Evolutionary conservation across 2,888 invertebrate species (phyloP).

Genomic region (Syrphus vitripennis): DNA sequence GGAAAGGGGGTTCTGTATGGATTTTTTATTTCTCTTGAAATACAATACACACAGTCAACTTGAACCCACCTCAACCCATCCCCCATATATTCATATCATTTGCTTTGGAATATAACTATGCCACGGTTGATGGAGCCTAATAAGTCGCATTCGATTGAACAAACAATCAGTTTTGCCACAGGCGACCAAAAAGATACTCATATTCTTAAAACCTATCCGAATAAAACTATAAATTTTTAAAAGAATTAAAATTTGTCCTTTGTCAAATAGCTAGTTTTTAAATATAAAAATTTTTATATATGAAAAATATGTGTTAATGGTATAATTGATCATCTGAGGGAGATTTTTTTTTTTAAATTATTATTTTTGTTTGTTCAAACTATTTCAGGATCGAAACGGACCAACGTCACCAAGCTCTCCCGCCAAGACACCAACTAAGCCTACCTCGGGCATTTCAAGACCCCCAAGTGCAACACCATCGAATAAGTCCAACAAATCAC

Average conservation of each 20-base stretch:
- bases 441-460: conserved; percentile 79
- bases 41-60: conserved; percentile 34
- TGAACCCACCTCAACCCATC: conserved; percentile 29
- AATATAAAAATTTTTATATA: neutral
- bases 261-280: neutral
- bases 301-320: conserved; percentile 36
- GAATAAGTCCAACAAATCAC: conserved; percentile 80
- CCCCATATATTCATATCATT: conserved; percentile 45
- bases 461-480: conserved; percentile 81
- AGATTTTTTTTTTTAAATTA: neutral
- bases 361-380: conserved; percentile 8
- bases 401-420: conserved; percentile 86
- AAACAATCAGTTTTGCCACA: conserved; percentile 74
- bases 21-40: neutral
- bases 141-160: conserved; percentile 73
- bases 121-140: conserved; percentile 72
- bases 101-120: conserved; percentile 51
- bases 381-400: conserved; percentile 84
- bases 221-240: conserved; percentile 13
- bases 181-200: conserved; percentile 73
- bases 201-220: conserved; percentile 43
- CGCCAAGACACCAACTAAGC: conserved; percentile 85
- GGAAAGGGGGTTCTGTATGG: neutral
- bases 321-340: neutral
- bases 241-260: neutral